Evolutionary conservation across 2,888 invertebrate species (phyloP), one percentile per base, ranked within the genome.

Genomic region (Dolichomitus sp.): DNA sequence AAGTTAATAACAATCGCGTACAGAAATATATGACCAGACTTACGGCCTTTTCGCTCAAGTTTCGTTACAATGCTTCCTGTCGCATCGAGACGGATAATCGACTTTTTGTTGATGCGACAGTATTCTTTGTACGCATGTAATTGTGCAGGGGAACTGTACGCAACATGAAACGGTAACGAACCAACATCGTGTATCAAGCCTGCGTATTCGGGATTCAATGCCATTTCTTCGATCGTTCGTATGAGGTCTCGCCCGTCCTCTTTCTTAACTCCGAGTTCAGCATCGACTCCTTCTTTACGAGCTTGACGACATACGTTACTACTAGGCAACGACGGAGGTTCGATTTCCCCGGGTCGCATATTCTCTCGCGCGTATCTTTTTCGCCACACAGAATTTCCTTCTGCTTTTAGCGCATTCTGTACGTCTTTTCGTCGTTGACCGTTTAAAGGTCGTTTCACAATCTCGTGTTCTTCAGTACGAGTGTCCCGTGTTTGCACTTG

Each of bases 171-270:
- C 19, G 94, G 94, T 73, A 91, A 92, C 6, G 94, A 90, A 86
- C 94, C 95, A 6, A 95, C 90, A 79, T 94, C 94, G 83, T 95
- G 95, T 0, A 95, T 89, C 0, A 95, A 90, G 3, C 91, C 94
- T 6, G 94, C 92, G 87, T 94, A 95, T 86, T 95, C 95, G 0
- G 94, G 92, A 85, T 95, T 95, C 9, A 11, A 50, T 27, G 48
- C 14, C 14, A 66, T 17, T 11, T 52, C 30, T 37, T 37, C 52
- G 11, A 75, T 52, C 9, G 65, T 45, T 52, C 40, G 27, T 1
- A 75, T 52, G 17, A 75, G 65, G 30, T 75, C 75, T 14, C 54
- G 52, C 4, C 37, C 52, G 50, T 75, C 65, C 9, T 5, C 50
- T 42, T 65, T 52, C 65, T 75, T 65, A 9, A 75, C 74, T 23